Conservation (phyloP, 1,140 invertebrate genomes). For the Lineus longissimus region DNA sequence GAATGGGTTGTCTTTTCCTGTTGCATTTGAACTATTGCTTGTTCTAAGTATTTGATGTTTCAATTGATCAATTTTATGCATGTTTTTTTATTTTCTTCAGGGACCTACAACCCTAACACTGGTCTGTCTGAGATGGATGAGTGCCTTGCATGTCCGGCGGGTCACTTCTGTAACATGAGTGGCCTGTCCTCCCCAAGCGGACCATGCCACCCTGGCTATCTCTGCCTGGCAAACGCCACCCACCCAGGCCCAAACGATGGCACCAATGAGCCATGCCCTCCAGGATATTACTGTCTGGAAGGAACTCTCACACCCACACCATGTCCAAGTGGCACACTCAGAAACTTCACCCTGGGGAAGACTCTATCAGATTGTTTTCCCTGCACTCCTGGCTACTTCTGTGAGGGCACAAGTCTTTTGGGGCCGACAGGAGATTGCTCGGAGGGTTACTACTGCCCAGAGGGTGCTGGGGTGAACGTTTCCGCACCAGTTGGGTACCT, state of each 20-base stretch:
- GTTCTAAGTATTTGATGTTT: too few relatives aligned
- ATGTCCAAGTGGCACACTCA: constrained; percentile 36
- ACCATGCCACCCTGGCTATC: constrained; percentile 39
- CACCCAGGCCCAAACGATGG: constrained; percentile 38
- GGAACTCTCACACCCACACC: constrained; percentile 26
- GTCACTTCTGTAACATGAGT: constrained; percentile 39
- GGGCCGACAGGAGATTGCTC: constrained; percentile 32
- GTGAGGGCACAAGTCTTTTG: constrained; percentile 24
- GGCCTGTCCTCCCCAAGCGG: constrained; percentile 35
- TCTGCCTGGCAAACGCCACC: constrained; percentile 36
- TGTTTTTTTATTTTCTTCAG: constrained; percentile 20
- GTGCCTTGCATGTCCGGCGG: constrained; percentile 37
- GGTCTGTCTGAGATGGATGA: constrained; percentile 21
- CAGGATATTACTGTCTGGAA: constrained; percentile 43
- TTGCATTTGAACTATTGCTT: too few relatives aligned
- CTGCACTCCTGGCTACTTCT: constrained; percentile 41
- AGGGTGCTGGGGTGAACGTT: constrained; percentile 27
- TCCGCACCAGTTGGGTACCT: constrained; percentile 26
- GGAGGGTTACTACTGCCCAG: constrained; percentile 42
- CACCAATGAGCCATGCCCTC: constrained; percentile 41
- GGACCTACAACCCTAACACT: constrained; percentile 36
- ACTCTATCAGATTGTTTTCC: constrained; percentile 31
- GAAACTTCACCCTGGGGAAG: constrained; percentile 31
- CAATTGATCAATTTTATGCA: neutral
- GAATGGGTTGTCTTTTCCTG: too few relatives aligned